Percentiles rank a stretch among this genome's conserved stretches.
phyloP scores from a whole-genome alignment of 2,888 invertebrate genomes.

The Coenonympha glycerion region DNA sequence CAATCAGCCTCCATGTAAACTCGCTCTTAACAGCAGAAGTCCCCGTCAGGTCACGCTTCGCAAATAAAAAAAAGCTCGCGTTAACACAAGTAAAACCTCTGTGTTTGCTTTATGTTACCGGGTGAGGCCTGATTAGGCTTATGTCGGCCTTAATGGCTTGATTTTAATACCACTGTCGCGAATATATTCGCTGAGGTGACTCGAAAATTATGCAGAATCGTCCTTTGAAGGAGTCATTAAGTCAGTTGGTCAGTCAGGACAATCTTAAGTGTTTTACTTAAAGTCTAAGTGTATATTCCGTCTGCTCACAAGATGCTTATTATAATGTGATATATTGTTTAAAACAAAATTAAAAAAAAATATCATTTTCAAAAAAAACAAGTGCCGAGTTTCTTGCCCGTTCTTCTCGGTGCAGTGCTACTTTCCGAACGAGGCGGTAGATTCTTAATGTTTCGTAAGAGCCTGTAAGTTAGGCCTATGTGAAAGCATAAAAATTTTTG shows the following conservation, averaged over 20 bases:
- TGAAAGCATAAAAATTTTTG: no score
- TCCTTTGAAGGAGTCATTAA: neutral
- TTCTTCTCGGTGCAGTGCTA: no score
- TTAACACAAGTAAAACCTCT: slow-evolving; percentile 43
- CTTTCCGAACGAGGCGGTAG: no score
- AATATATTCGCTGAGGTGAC: slow-evolving; percentile 11
- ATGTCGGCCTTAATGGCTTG: slow-evolving; percentile 30
- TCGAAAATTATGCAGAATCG: neutral
- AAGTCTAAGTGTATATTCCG: no score
- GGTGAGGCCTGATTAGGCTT: slow-evolving; percentile 32
- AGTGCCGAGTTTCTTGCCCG: no score
- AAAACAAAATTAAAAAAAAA: no score
- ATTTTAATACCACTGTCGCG: slow-evolving; percentile 18
- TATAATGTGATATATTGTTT: no score
- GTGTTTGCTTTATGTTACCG: slow-evolving; percentile 32
- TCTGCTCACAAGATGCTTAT: no score
- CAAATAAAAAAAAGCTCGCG: slow-evolving; percentile 35
- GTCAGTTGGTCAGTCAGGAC: neutral
- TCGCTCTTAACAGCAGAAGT: slow-evolving; percentile 37
- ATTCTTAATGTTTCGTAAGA: no score
- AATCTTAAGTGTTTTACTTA: neutral
- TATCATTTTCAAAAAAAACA: no score
- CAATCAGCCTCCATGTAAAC: slow-evolving; percentile 35
- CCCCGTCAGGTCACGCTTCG: slow-evolving; percentile 48
- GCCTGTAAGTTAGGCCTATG: no score